A percentile compares a stretch with the other conserved stretches of the same genome.
Evolutionary conservation across 2,888 invertebrate genomes (phyloP).

Genomic region (Macrophya alboannulata): DNA sequence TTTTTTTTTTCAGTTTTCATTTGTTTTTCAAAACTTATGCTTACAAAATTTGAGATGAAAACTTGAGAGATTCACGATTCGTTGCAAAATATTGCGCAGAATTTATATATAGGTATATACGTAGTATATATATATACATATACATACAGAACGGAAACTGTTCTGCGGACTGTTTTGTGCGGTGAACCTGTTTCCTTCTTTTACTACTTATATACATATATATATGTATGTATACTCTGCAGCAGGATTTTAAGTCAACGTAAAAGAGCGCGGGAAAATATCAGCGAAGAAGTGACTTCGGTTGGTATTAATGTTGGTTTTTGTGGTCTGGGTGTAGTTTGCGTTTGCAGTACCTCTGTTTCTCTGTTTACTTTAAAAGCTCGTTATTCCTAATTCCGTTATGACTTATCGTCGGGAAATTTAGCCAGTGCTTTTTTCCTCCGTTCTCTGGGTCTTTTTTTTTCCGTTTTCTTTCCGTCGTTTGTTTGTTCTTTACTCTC

Average conservation of each 20-base stretch:
- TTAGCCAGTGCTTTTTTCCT: not conserved
- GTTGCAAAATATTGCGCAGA: not conserved
- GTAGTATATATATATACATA: too few relatives aligned
- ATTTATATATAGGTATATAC: too few relatives aligned
- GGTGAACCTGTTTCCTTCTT: not conserved
- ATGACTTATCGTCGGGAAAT: constrained; percentile 35
- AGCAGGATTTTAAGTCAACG: constrained; percentile 20
- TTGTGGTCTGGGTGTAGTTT: constrained; percentile 33
- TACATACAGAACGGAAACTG: not conserved
- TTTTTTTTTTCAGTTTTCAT: not conserved
- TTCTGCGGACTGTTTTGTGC: constrained; percentile 4
- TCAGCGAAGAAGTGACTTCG: constrained; percentile 23
- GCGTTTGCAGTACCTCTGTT: constrained; percentile 12
- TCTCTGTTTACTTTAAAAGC: constrained; percentile 22
- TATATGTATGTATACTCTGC: not conserved
- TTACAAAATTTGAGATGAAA: too few relatives aligned
- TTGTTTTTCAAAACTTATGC: not conserved
- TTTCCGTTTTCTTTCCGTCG: not conserved
- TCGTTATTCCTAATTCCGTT: constrained; percentile 49
- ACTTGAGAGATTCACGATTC: not conserved
- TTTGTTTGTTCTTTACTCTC: not conserved
- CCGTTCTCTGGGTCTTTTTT: not conserved
- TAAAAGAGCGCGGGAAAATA: constrained; percentile 39
- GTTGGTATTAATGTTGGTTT: constrained; percentile 40
- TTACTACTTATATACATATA: not conserved